Evolutionary conservation across 2,888 invertebrate genomes (phyloP), one percentile per base, ranked within the genome.

Genomic region (Celastrina argiolus): DNA sequence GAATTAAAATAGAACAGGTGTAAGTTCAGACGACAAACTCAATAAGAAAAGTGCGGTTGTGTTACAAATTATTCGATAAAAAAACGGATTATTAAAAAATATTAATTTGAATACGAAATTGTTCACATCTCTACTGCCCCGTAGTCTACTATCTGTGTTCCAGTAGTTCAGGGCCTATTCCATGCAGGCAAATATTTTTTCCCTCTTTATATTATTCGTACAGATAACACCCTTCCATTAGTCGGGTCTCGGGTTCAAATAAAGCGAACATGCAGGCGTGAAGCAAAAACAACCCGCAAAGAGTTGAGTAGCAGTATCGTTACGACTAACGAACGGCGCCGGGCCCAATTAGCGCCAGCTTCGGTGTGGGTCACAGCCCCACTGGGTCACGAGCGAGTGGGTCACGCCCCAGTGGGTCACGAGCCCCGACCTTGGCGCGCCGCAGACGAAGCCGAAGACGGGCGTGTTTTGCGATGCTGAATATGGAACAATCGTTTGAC

Each of bases 311-410:
- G 22, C 5, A 14, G 51, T 51, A 51, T 51, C 51, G 22, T 51
- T 51, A 51, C 51, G 51, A 51, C 22, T 51, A 51, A 51, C 51
- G 51, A 51, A 51, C 51, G 51, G 51, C 45, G 51, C 51, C 22
- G 51, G 6, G 22, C 12, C 51, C 51, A 51, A 51, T 51, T 51
- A 51, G 51, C 51, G 14, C 51, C 51, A 12, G 45, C 45, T 10
- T 7, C 10, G 45, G 22, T 18, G 51, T 12, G 51, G 51, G 22
- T 51, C 51, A 16, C 51, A 51, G 22, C 5, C 22, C 45, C 45
- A 45, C 16, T 45, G 45, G 45, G 45, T 45, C 51, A 51, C 22
- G 51, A 18, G 22, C 51, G 10, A 51, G 51, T 51, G 45, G 45
- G 45, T 45, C 45, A 4, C 45, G 45, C 18, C 18, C 10, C 45